A percentile compares a stretch with the other conserved stretches of the same genome.
phyloP scores from a whole-genome alignment of 2,888 invertebrate species.

The Hoplodrina ambigua region DNA sequence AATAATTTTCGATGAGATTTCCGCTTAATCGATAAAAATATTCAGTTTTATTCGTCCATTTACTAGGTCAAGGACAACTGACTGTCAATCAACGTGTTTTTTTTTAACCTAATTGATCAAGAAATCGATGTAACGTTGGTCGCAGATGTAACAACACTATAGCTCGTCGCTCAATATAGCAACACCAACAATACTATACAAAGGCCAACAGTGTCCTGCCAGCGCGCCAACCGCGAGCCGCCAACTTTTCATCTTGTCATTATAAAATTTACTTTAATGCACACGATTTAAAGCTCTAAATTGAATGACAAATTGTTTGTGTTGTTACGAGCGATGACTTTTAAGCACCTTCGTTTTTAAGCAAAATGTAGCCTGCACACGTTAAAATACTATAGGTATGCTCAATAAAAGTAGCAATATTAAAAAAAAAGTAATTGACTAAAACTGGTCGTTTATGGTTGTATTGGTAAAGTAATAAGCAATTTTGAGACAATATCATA shows the following conservation, averaged over 20 bases:
- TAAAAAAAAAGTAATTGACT: slow-evolving; percentile 21
- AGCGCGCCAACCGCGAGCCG: no score
- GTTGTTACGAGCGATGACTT: no score
- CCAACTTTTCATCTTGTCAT: no score
- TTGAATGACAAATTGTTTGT: no score
- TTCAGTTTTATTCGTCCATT: background rate
- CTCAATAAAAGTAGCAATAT: slow-evolving; percentile 51
- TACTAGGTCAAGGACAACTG: background rate
- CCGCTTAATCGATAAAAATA: background rate
- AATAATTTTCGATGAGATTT: background rate
- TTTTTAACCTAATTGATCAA: background rate
- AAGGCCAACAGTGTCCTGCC: no score
- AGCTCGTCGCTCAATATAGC: no score
- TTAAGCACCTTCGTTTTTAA: background rate
- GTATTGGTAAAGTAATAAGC: slow-evolving; percentile 60
- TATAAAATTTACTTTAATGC: no score
- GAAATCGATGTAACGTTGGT: background rate
- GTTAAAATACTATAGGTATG: slow-evolving; percentile 31
- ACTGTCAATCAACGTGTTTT: background rate
- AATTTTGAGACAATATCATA: slow-evolving; percentile 61
- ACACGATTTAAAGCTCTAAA: no score
- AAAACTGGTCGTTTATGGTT: slow-evolving; percentile 51
- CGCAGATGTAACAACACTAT: background rate
- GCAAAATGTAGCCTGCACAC: slow-evolving; percentile 13
- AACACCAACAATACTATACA: no score